phyloP scores from a whole-genome alignment of 1,140 invertebrate species.

The Drosophila kohkoa region DNA sequence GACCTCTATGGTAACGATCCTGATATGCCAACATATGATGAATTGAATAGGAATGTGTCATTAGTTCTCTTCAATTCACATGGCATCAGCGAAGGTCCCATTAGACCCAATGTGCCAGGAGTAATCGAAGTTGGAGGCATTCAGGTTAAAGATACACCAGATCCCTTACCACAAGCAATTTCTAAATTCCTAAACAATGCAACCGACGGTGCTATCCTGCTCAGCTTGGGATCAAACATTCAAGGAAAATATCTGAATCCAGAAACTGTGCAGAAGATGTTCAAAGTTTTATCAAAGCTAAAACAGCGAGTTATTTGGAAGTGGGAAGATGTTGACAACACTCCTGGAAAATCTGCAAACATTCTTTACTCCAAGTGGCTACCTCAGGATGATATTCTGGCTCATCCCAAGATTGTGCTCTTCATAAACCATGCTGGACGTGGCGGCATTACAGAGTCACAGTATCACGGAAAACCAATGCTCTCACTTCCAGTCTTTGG shows the following conservation, averaged over 20 bases:
- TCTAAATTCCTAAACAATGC: conserved; percentile 56
- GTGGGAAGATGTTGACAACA: conserved; percentile 71
- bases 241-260: conserved; percentile 79
- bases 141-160: conserved; percentile 73
- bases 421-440: conserved; percentile 90
- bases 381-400: conserved; percentile 86
- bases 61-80: conserved; percentile 60
- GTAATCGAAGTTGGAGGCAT: conserved; percentile 84
- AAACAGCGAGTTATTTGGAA: conserved; percentile 86
- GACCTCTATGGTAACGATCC: conserved; percentile 51
- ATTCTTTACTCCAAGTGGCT: conserved; percentile 86
- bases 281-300: conserved; percentile 83
- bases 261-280: conserved; percentile 82
- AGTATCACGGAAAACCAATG: conserved; percentile 86
- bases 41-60: conserved; percentile 62
- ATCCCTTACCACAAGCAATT: conserved; percentile 65
- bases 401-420: conserved; percentile 87
- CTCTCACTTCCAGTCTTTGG: conserved; percentile 85
- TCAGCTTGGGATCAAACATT: conserved; percentile 87
- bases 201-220: conserved; percentile 85
- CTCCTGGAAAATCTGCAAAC: conserved; percentile 85
- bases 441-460: conserved; percentile 85
- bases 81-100: conserved; percentile 59
- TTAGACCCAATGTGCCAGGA: conserved; percentile 74
- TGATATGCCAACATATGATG: conserved; percentile 39